Base-by-base conservation (phyloP, 2,888 invertebrate species). In the Lithophane leautieri region DNA sequence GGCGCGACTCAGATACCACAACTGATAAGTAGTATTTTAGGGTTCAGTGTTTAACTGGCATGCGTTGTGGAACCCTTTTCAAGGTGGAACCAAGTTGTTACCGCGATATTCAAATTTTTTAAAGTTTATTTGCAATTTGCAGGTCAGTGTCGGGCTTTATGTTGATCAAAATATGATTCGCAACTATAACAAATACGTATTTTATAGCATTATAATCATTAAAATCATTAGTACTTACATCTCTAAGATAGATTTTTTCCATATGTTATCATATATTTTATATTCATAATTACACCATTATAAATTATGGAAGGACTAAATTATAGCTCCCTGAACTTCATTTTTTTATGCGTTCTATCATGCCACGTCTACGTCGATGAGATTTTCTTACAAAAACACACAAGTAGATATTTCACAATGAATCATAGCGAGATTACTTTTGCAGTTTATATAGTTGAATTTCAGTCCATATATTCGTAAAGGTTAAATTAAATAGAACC, bases 21-120 rank as follows among this genome's bases (percentile, higher is more conserved):
- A 67, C 81, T 86, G 89, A 89, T 90, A 90, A 86, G 67, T 75
- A 63, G 70, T 79, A 77, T 78, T 79, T 77, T 82, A 73, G 75
- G 80, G 72, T 83, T 73, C 81, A 69, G 70, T 79, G 61, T 16
- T 62, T 42, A 44, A 77, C 25, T 44, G 47, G 25, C n/a, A 44
- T 16, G 7, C 22, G 12, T 12, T 22, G 34, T n/a, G 22, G 4
- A 62, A 50, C n/a, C 4, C 4, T 52, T 47, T 67, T 47, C 1
- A 28, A 14, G 34, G 34, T 34, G 4, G 34, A 34, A 6, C 34
- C 6, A 0, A 3, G 34, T 34, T 34, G 34, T 34, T 4, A 6
- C 34, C 34, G 34, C 34, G 34, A 34, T 6, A 34, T 34, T 34
- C 34, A 34, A 34, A 6, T 34, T 34, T 34, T 34, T 34, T 34